Evolutionary conservation across 2,888 invertebrate genomes (phyloP).

Genomic region (Tolmerus cingulatus): DNA sequence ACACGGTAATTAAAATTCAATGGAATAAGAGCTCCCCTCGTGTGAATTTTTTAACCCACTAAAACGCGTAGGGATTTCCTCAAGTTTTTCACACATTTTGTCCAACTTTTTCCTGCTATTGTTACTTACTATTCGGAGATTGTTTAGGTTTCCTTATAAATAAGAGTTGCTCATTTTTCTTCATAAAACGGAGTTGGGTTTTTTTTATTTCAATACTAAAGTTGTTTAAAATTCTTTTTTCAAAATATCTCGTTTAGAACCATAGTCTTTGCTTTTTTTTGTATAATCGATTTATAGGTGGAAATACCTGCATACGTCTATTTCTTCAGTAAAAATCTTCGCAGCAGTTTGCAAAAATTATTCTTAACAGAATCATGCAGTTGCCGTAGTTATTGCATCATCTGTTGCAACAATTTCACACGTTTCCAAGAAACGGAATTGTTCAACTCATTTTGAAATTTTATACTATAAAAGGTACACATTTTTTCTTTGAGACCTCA

Average conservation of each 20-base stretch:
- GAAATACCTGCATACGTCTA: neutral
- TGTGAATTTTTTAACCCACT: neutral
- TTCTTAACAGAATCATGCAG: neutral
- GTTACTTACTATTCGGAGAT: neutral
- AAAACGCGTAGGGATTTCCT: neutral
- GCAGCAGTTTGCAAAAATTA: neutral
- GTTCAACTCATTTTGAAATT: neutral
- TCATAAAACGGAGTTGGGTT: neutral
- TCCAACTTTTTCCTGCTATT: neutral
- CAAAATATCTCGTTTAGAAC: neutral
- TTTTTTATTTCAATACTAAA: neutral
- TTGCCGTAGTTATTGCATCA: neutral
- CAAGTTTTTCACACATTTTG: neutral
- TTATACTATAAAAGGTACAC: no score
- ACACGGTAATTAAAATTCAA: neutral
- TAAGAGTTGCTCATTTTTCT: neutral
- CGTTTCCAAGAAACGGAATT: neutral
- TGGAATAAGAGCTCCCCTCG: neutral
- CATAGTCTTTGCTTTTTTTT: no score
- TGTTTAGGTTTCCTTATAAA: neutral
- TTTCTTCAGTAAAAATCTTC: neutral
- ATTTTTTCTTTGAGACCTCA: no score
- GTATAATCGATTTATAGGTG: neutral
- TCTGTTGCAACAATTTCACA: neutral
- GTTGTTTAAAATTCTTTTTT: neutral